Evolutionary conservation across 2,888 invertebrate species (phyloP), one percentile per base, ranked within the genome.

Genomic region (Griposia aprilina): DNA sequence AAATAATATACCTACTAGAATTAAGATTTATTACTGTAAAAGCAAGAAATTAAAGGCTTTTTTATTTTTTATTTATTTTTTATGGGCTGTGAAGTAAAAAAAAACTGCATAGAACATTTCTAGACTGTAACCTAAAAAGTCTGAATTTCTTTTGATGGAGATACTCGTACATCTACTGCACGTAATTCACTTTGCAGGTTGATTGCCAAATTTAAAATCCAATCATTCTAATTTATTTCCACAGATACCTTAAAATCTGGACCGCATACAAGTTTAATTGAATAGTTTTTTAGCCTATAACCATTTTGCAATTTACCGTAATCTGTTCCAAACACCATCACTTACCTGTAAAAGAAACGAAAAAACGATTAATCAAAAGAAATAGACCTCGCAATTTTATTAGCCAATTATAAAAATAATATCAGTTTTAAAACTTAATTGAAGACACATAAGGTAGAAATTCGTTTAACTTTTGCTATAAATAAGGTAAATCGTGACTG

Each of bases 341-440:
- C 88, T 85, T 88, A 89, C 88, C 88, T 89, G 87, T 10, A 87
- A 86, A 77, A 66, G 36, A 81, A 85, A 84, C 72, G 79, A 82
- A 84, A 59, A 73, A 74, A 59, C 74, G 8, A 85, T 86, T 67
- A 75, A 86, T 84, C 72, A 81, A 81, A 87, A 81, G 76, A 87
- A 85, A 79, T 77, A 85, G 81, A 88, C 82, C 79, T 76, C 65
- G 68, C 36, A 71, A 30, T 81, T 80, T 86, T 80, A 86, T 84
- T 74, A 59, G 57, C 78, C 78, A 84, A 87, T 86, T 87, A 84
- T 3, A n/a, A 52, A 50, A 13, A 57, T 17, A 36, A 15, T 55
- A 13, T 30, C 15, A 5, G 68, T 60, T 80, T 62, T 13, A 45
- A 62, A 76, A 13, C 78, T 70, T 86, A 78, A 73, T 2, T 3